Base-by-base conservation (phyloP, 2,797 vertebrate genomes). In the Acridotheres tristis region DNA sequence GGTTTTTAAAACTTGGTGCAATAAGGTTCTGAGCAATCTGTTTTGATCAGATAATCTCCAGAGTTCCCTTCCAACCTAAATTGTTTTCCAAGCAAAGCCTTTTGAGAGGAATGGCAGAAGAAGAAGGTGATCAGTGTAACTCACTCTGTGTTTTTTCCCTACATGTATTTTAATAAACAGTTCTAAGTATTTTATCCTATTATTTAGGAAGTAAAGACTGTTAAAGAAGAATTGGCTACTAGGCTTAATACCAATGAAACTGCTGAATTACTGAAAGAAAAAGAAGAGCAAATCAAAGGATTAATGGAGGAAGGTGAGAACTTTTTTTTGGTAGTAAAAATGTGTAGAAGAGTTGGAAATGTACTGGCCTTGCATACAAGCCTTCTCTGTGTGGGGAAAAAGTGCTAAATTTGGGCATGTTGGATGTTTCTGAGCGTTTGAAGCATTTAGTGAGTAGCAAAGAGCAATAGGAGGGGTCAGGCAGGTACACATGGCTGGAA, bases 281-380 rank as follows among this genome's bases (percentile, higher is more conserved):
- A 99, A 94, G 99, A 99, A 93, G 99, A 99, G 55, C 99, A 99
- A 97, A 99, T 99, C 96, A 98, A 96, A 98, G 99, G 99, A 42
- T 98, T 99, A 89, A 97, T 99, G 97, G 99, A 99, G 90, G 99
- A 99, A 98, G 99, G 99, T 99, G 55, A 75, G 96, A 95, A 22
- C n/a, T 25, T n/a, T 29, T 19, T 79, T 78, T 43, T 22, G 30
- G 6, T 23, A 45, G 20, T n/a, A 63, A 69, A 84, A 74, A 27
- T 13, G 2, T 32, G 18, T 63, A 48, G 51, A 36, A 19, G 58
- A 50, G 36, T 40, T 80, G 57, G 32, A 72, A 88, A 42, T n/a
- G 2, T 38, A 15, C 10, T 65, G 16, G 23, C 19, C 30, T 90
- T 36, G 11, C 13, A 26, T 42, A 29, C 6, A 11, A 36, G 4